Evolutionary conservation across 2,888 invertebrate genomes (phyloP).

Genomic region (Ochlodes sylvanus): DNA sequence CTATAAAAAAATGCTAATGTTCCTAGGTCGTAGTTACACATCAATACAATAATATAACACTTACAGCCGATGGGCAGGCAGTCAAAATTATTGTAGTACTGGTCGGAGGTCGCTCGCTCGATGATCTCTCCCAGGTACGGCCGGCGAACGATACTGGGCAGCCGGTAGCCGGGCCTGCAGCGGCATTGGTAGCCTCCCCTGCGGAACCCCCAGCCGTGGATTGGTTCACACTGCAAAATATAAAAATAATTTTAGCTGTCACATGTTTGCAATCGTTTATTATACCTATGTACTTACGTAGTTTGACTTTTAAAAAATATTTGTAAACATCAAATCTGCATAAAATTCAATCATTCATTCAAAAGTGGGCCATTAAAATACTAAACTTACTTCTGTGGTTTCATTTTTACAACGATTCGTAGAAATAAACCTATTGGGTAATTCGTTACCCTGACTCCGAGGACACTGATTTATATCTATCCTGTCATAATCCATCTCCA

Average conservation of each 20-base stretch:
- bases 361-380: no score
- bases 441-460: conserved; percentile 92
- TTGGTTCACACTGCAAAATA: conserved; percentile 92
- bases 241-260: background rate
- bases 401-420: conserved; percentile 38
- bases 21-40: no score
- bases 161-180: conserved; percentile 94
- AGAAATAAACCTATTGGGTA: conserved; percentile 93
- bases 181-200: conserved; percentile 98
- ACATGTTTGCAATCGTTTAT: no score
- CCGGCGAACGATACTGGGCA: conserved; percentile 94
- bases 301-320: no score
- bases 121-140: conserved; percentile 97
- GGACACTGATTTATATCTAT: conserved; percentile 99
- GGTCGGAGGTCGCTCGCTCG: conserved; percentile 95
- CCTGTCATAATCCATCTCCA: conserved; percentile 98
- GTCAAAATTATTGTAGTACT: conserved; percentile 96
- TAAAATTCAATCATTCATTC: no score
- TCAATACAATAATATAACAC: conserved; percentile 59
- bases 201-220: conserved; percentile 98
- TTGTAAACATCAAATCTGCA: no score
- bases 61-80: conserved; percentile 96
- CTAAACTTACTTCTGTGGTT: conserved; percentile 44
- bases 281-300: no score
- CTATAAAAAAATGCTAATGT: no score